Percentiles rank a stretch among this genome's conserved stretches.
Conservation (phyloP, 1,140 invertebrate genomes). For the Himalopsyche phryganea region DNA sequence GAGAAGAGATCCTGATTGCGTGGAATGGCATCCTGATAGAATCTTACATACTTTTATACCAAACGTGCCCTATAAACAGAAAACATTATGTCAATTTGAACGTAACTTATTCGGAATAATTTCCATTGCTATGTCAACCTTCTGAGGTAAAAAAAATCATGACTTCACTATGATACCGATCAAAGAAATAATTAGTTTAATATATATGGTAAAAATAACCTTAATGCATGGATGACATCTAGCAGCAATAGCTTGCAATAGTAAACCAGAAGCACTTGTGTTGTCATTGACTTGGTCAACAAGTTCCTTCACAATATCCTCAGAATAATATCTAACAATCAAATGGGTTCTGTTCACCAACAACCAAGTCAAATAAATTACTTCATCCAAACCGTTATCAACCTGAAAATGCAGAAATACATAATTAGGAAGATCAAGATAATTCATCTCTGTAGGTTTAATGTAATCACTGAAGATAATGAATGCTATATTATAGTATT, state of each 20-base stretch:
- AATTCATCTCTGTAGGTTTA: no score
- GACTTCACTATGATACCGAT: no score
- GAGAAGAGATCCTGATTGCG: slow-evolving; percentile 45
- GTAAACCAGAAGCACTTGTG: slow-evolving; percentile 63
- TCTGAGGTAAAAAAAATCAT: no score
- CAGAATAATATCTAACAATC: slow-evolving; percentile 53
- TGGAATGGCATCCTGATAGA: slow-evolving; percentile 42
- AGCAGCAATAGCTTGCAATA: slow-evolving; percentile 68
- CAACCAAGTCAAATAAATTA: slow-evolving; percentile 73
- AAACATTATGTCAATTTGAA: neutral
- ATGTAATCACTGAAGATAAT: no score
- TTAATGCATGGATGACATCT: slow-evolving; percentile 48
- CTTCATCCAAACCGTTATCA: slow-evolving; percentile 60
- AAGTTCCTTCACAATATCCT: slow-evolving; percentile 36
- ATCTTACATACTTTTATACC: slow-evolving; percentile 47
- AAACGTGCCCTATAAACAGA: slow-evolving; percentile 43
- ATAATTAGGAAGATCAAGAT: no score
- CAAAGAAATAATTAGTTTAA: no score
- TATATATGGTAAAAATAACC: slow-evolving; percentile 31
- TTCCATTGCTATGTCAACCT: no score
- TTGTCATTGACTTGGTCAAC: slow-evolving; percentile 44
- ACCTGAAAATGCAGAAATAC: slow-evolving; percentile 38
- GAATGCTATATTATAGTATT: no score
- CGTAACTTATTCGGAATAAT: neutral
- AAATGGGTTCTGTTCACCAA: slow-evolving; percentile 68